phyloP scores from a whole-genome alignment of 2,797 vertebrate species.

The Novumbra hubbsi region DNA sequence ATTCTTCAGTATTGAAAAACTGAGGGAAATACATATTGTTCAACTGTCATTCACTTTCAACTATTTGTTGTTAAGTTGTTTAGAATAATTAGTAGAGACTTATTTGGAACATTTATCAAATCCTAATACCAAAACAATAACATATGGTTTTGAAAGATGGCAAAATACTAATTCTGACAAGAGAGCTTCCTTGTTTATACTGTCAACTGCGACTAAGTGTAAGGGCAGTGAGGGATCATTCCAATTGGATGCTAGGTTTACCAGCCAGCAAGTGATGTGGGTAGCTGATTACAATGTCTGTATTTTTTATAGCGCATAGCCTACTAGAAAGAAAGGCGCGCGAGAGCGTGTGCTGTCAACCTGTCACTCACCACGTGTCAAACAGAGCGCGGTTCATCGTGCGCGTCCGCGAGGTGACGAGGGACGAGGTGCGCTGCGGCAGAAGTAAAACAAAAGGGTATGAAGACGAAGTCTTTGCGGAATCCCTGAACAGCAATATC shows the following conservation, averaged over 20 bases:
- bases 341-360: constrained; percentile 30
- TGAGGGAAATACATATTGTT: background rate
- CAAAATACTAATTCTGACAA: background rate
- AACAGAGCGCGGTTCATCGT: constrained; percentile 9
- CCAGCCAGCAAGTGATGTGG: constrained; percentile 28
- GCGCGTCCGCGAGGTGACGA: constrained; percentile 24
- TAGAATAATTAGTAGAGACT: background rate
- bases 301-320: constrained; percentile 43
- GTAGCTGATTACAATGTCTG: constrained; percentile 43
- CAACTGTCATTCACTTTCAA: background rate
- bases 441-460: constrained; percentile 34
- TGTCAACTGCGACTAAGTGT: background rate
- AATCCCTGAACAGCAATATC: constrained; percentile 33
- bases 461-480: constrained; percentile 28
- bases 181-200: background rate
- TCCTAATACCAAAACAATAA: background rate
- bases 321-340: constrained; percentile 27
- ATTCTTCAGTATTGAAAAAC: background rate
- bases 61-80: background rate
- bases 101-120: no score
- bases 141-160: background rate
- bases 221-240: constrained; percentile 1
- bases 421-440: constrained; percentile 30
- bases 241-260: constrained; percentile 20
- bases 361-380: constrained; percentile 33